Evolutionary conservation across 2,113 vertebrate genomes (phyloP), one percentile per base, ranked within the genome.

Genomic region (Leptobrachium leishanense): DNA sequence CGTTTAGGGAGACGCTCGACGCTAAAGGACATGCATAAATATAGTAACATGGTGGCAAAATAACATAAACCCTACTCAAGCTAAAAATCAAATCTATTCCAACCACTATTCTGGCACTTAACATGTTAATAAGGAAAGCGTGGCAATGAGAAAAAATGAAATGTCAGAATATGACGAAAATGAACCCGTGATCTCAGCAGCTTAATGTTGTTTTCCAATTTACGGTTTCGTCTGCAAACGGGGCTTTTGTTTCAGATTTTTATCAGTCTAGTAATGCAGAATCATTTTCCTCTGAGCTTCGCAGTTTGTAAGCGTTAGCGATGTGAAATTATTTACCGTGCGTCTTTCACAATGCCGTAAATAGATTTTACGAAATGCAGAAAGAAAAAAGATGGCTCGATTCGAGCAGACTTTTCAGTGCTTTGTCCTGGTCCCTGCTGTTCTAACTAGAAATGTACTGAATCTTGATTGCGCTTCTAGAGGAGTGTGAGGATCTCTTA

Each of bases 161-260:
- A 15, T 57, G 11, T n/a, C 10, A 43, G 2, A 72, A 66, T 39
- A 43, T 79, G 76, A 72, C 46, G 55, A 13, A 46, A 71, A 13
- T 79, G 68, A 79, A 54, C 76, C 39, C 69, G 66, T 72, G 76
- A 79, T 79, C n/a, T 64, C 75, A 57, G 53, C 7, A 3, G 55
- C 41, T 65, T 31, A 72, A 72, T 79, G 57, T 72, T 10, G 59
- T 78, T 78, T 78, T 71, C 76, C 55, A 64, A 72, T 78, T 78
- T 40, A 10, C 6, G 44, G 65, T 70, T 9, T 1, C 8, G 6
- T 53, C 11, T 50, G 31, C 71, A 43, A 64, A 53, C 55, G 50
- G 41, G 57, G 7, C 5, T 6, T 72, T 64, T 72, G 6, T 15
- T 76, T 13, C 13, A 54, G 1, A 57, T 43, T 68, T 31, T 4